Conservation (phyloP, 2,888 invertebrate species). For the Acronicta aceris region DNA sequence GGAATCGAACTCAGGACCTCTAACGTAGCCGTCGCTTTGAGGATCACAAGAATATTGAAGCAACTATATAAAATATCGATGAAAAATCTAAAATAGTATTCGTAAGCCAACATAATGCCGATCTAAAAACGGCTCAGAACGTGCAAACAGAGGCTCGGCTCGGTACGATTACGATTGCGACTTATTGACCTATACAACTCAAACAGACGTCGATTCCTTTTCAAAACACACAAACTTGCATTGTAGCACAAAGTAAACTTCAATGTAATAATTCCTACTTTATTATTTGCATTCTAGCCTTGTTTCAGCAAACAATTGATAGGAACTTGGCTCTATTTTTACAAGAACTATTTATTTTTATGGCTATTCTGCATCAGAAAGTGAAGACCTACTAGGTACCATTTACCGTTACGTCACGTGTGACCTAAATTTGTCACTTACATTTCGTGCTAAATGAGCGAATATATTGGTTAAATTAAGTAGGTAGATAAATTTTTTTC, state of each 20-base stretch:
- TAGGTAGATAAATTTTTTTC: no score
- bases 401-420: neutral
- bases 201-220: constrained; percentile 12
- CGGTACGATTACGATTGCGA: constrained; percentile 10
- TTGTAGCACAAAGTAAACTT: constrained; percentile 9
- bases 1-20: no score
- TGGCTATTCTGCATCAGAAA: neutral
- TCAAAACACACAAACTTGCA: constrained; percentile 19
- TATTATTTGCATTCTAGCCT: constrained; percentile 1
- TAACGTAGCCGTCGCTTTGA: no score
- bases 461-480: neutral
- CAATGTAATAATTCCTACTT: neutral
- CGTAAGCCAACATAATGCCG: no score
- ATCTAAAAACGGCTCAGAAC: neutral
- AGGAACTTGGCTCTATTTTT: constrained; percentile 22
- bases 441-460: constrained; percentile 8
- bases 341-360: constrained; percentile 1
- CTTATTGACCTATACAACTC: constrained; percentile 32
- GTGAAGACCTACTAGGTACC: neutral
- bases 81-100: no score
- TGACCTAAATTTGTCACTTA: constrained; percentile 28
- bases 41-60: no score
- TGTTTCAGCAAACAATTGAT: constrained; percentile 18
- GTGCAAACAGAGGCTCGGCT: constrained; percentile 33
- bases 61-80: no score